Evolutionary conservation across 2,113 vertebrate species (phyloP).

Genomic region (Chroicocephalus ridibundus): DNA sequence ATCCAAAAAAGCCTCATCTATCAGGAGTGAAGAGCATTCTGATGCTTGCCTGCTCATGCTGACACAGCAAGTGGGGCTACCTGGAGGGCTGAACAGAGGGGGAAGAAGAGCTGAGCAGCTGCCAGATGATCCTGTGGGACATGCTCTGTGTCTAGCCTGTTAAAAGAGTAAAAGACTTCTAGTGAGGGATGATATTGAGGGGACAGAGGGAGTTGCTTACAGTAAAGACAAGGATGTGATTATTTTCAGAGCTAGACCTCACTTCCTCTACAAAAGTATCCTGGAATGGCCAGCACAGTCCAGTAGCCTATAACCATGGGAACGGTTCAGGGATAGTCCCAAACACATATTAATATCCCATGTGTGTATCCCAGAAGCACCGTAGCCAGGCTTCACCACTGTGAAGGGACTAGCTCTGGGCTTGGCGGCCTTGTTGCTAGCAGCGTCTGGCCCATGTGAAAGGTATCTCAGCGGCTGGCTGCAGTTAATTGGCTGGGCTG

Average conservation of each 20-base stretch:
- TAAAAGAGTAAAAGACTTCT: neutral
- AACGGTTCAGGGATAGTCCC: neutral
- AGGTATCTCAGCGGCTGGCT: neutral
- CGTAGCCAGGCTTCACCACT: neutral
- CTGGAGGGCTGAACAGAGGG: neutral
- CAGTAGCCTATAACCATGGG: neutral
- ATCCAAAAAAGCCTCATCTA: neutral
- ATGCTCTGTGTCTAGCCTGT: neutral
- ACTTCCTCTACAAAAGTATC: neutral
- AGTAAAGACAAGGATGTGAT: neutral
- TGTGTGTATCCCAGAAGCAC: neutral
- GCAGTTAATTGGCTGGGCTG: neutral
- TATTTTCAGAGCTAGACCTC: neutral
- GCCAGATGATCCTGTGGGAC: neutral
- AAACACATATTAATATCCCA: neutral
- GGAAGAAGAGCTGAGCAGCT: neutral
- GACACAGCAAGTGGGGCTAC: fast-evolving
- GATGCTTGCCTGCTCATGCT: neutral
- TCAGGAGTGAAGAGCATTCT: neutral
- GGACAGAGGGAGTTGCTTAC: neutral
- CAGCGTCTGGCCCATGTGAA: neutral
- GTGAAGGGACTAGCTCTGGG: neutral
- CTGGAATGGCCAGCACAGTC: neutral
- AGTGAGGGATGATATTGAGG: neutral
- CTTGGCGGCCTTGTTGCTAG: neutral